Base-by-base conservation (phyloP, 2,797 vertebrate genomes). In the Typhlichthys eigenmanni region DNA sequence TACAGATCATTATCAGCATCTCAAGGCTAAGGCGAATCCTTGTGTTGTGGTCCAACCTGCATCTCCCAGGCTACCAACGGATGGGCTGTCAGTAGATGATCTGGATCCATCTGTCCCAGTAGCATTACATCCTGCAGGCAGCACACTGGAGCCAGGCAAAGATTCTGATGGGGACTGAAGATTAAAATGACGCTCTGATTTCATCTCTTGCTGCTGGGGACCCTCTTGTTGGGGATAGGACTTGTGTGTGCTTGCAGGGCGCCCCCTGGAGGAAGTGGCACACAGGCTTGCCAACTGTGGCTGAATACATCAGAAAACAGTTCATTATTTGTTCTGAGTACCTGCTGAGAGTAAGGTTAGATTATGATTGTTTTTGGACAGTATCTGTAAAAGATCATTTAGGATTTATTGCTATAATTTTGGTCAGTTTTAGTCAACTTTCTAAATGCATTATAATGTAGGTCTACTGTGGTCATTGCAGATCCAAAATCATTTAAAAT, bases 41-140 rank as follows among this genome's bases (percentile, higher is more conserved):
- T 43, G 13, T 13, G 43, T 55, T 56, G 47, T 60, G 14, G 17
- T 64, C 83, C 72, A 55, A 88, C 89, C 94, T 89, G 71, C 53
- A 0, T 96, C 94, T 47, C 93, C 92, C 0, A 85, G 69, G 80
- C 95, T 97, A 81, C 91, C 88, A 4, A 91, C 49, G 55, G 93
- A 94, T 7, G 89, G 91, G 76, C 91, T 94, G 55, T 94, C 95
- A 0, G 88, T 93, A 61, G 94, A 94, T 11, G 94, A 95, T 71
- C 83, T 87, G 76, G 91, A 90, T 51, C 82, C 88, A 0, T 86
- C 74, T 52, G 90, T 85, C 16, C 71, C 38, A 2, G 69, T 13
- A 0, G 79, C 13, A 69, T 53, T 0, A 2, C 56, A 43, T 56
- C 59, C 69, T 13, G 52, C 7, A 0, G 79, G 58, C 32, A 68